Evolutionary conservation across 2,113 vertebrate species (phyloP), one percentile per base, ranked within the genome.

Genomic region (Malurus alboscapulatus): DNA sequence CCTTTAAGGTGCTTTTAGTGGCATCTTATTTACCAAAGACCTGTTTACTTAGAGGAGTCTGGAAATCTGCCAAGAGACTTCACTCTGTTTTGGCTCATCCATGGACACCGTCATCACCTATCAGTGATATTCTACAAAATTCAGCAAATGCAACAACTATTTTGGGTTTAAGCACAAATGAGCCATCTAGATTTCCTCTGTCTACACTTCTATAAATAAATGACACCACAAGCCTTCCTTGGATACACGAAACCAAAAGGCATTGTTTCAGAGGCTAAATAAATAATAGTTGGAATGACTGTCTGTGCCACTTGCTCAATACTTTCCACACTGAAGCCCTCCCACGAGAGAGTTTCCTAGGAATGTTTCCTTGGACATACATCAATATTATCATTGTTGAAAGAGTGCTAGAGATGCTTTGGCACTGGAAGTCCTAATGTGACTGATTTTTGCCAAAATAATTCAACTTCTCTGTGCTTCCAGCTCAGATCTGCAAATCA

Each of bases 181-280:
- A 26, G 32, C 66, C n/a, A 50, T 21, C 55, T 58, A 57, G 14
- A 30, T 73, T 87, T 87, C 58, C 54, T 66, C 40, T 61, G 57
- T 36, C 58, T 27, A 48, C 30, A 48, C n/a, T 57, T 0, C 2
- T 27, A 48, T 45, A 80, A 89, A 78, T 71, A 92, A 58, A 51
- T 8, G 69, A 71, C 63, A 77, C 75, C 73, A 66, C 24, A 47
- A 84, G 40, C 61, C 58, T 61, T 86, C 80, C 84, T 72, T 81
- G 61, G 61, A 57, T 32, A 76, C 78, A 68, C 84, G 81, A 87
- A 91, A 78, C 62, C 48, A 55, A 71, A 87, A 69, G n/a, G 51
- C 58, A 67, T 65, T 32, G 76, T 81, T 66, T 75, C 83, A 77
- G 90, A 88, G 92, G 65, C 78, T 58, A 58, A 90, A 94, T 77